Percentiles rank a stretch among this genome's conserved stretches.
These are phyloP conservation scores for Orius insidiosus DNA, from an alignment of 1,140 invertebrate species.

Conservation along the genomic window DNA sequence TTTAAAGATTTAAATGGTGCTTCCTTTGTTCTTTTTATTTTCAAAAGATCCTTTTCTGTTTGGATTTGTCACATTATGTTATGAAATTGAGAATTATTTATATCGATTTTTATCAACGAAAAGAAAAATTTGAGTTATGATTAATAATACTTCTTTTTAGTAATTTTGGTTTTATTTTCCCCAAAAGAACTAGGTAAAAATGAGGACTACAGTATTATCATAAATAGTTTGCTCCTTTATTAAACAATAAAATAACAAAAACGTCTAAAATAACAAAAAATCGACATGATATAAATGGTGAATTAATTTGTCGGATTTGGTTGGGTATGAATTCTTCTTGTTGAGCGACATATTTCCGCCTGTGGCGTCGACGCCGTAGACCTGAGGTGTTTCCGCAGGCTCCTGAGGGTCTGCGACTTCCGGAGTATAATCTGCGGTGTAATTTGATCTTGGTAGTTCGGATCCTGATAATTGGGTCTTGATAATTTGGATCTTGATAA, in stretches of 20 bases:
- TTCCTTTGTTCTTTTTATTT: conserved; percentile 3
- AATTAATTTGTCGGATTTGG: not conserved
- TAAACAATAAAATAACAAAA: not conserved
- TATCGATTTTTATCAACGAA: conserved; percentile 3
- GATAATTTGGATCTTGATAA: conserved; percentile 1
- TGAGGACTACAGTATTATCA: not conserved
- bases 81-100: not conserved
- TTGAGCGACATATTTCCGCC: conserved; percentile 5
- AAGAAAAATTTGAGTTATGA: not conserved
- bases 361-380: not conserved
- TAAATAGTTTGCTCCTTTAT: not conserved
- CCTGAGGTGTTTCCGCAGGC: not conserved
- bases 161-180: conserved; percentile 4
- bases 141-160: not conserved
- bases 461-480: conserved; percentile 2
- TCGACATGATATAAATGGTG: not conserved
- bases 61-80: not conserved
- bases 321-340: conserved; percentile 9
- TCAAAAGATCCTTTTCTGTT: not conserved
- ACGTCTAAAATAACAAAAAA: not conserved
- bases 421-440: no score
- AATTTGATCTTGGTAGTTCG: not conserved
- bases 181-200: not conserved
- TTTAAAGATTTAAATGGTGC: not conserved
- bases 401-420: not conserved